phyloP scores from a whole-genome alignment of 2,888 invertebrate species.

The Drosophila ustulata region DNA sequence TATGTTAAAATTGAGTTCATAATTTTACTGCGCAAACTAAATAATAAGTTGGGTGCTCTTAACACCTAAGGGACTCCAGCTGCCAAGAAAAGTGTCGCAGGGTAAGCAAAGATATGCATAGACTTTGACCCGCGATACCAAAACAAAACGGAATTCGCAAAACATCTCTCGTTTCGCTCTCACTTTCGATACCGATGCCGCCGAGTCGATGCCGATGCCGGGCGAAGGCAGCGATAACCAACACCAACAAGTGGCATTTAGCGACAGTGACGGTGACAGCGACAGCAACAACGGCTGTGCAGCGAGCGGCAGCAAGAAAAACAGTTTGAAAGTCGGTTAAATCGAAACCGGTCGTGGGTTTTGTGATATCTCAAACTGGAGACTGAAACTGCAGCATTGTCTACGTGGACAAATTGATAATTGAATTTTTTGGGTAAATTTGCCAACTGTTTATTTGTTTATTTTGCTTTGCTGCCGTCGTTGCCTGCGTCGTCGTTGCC shows the following conservation, averaged over 20 bases:
- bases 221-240: slow-evolving; percentile 32
- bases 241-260: slow-evolving; percentile 5
- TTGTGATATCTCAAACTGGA: slow-evolving; percentile 10
- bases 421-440: background rate
- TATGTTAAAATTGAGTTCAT: background rate
- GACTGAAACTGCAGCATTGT: slow-evolving; percentile 10
- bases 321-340: slow-evolving; percentile 17
- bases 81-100: background rate
- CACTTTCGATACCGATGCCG: slow-evolving; percentile 33
- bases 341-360: slow-evolving; percentile 19
- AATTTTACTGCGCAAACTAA: background rate
- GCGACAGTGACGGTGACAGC: slow-evolving; percentile 8
- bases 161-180: slow-evolving; percentile 22
- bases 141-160: slow-evolving; percentile 29
- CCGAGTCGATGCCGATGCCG: slow-evolving; percentile 12
- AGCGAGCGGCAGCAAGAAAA: slow-evolving; percentile 13
- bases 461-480: slow-evolving; percentile 10
- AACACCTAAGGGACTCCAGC: background rate
- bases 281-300: slow-evolving; percentile 12
- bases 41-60: slow-evolving; percentile 1
- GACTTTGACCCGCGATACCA: slow-evolving; percentile 36
- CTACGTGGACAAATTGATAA: slow-evolving; percentile 14
- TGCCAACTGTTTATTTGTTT: slow-evolving; percentile 13
- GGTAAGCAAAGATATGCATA: slow-evolving; percentile 37
- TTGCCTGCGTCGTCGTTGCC: slow-evolving; percentile 9